Percentiles rank a stretch among this genome's conserved stretches.
These are phyloP conservation scores for Antrozous pallidus DNA, from an alignment of 2,797 vertebrate genomes.

Conservation along the genomic window DNA sequence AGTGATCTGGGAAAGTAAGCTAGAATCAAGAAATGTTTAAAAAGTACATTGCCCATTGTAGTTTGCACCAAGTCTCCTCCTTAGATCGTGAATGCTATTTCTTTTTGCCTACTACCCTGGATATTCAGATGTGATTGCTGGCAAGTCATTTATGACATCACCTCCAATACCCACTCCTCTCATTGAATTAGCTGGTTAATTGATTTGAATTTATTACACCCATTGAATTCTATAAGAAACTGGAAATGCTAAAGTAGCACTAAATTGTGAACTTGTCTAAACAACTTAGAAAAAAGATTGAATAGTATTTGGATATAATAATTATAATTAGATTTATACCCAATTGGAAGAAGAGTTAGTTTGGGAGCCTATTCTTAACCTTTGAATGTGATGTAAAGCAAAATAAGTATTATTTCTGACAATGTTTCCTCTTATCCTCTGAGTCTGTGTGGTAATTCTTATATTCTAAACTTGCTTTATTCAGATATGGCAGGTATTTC, in stretches of 20 bases:
- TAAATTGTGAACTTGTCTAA: background rate
- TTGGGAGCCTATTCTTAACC: background rate
- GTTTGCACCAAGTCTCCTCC: background rate
- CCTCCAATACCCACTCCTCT: background rate
- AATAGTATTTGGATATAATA: background rate
- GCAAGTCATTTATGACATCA: background rate
- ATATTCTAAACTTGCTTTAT: background rate
- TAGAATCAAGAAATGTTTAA: conserved; percentile 2
- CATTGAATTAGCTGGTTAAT: background rate
- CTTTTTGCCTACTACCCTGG: background rate
- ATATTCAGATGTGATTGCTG: background rate
- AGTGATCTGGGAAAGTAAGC: background rate
- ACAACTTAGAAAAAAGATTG: background rate
- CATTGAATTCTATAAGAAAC: background rate
- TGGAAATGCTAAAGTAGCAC: background rate
- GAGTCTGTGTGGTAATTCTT: background rate
- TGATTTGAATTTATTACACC: no score
- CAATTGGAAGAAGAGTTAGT: background rate
- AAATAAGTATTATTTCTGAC: background rate
- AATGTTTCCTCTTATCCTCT: background rate
- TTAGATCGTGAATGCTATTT: background rate
- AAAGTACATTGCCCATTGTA: background rate
- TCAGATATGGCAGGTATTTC: background rate
- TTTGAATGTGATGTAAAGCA: background rate
- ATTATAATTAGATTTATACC: background rate